Evolutionary conservation across 23 tunicate genomes (phyloP).

Genomic region (Styela clava): DNA sequence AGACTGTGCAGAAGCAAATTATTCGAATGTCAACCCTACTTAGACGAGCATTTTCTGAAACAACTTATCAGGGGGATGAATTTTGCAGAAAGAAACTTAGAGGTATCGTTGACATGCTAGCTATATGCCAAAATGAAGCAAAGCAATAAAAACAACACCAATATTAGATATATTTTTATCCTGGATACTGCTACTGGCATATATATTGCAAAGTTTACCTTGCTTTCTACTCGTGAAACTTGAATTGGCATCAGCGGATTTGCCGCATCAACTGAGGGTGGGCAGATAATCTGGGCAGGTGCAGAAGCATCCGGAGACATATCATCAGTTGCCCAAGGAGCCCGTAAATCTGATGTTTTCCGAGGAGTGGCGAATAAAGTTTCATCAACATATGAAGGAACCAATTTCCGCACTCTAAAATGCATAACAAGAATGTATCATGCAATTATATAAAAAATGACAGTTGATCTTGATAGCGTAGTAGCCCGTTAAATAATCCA

Average conservation of each 20-base stretch:
- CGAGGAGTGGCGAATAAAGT: slow-evolving; percentile 65
- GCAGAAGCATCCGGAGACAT: neutral
- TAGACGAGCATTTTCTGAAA: too few species aligned
- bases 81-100: too few species aligned
- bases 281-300: slow-evolving; percentile 30
- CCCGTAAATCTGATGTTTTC: slow-evolving; percentile 42
- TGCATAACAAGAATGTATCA: too few species aligned
- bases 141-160: too few species aligned
- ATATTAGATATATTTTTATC: too few species aligned
- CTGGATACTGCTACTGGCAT: too few species aligned
- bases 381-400: slow-evolving; percentile 89
- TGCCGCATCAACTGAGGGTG: slow-evolving; percentile 29
- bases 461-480: neutral
- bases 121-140: too few species aligned
- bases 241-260: neutral
- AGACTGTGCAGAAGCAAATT: too few species aligned
- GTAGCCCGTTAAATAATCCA: too few species aligned
- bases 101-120: too few species aligned
- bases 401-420: slow-evolving; percentile 49
- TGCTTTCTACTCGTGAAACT: neutral
- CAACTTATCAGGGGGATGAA: too few species aligned
- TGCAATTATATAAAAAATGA: neutral
- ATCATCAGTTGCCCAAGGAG: slow-evolving; percentile 50
- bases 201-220: neutral
- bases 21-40: too few species aligned